These are phyloP conservation scores for Riptortus pedestris DNA, from an alignment of 1,140 invertebrate genomes.

Conservation along the genomic window DNA sequence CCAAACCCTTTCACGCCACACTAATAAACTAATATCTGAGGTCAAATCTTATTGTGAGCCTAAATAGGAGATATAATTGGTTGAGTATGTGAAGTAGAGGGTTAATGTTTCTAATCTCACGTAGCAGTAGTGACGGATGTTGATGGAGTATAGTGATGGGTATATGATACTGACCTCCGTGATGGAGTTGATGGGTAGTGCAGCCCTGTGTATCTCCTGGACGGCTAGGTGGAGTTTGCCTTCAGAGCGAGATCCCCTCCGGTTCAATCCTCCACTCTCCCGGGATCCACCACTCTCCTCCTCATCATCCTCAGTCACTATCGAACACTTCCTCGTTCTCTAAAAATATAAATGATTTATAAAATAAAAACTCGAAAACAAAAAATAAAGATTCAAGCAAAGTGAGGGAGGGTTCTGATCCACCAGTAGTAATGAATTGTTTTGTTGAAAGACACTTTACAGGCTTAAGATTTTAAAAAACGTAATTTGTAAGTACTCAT, in stretches of 20 bases:
- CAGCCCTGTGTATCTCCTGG: conserved; percentile 31
- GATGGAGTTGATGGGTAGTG: conserved; percentile 41
- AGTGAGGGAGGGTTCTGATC: no score
- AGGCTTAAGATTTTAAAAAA: no score
- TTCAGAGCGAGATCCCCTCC: conserved; percentile 35
- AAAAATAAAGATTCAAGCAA: no score
- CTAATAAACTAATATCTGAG: no score
- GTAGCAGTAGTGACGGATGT: no score
- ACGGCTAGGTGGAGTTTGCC: conserved; percentile 33
- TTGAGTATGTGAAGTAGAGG: no score
- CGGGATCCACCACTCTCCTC: conserved; percentile 49
- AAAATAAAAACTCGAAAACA: conserved; percentile 14
- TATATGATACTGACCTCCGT: conserved; percentile 33
- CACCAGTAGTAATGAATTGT: neutral
- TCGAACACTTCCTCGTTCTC: conserved; percentile 72
- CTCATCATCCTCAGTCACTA: conserved; percentile 76
- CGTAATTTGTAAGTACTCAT: no score
- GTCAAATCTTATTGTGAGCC: no score
- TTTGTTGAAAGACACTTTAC: neutral
- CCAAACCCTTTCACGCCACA: no score
- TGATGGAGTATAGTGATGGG: no score
- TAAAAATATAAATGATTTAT: conserved; percentile 9
- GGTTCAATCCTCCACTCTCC: conserved; percentile 31
- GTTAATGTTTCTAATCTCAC: no score
- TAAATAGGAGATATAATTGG: no score